Conservation (phyloP, 1,140 invertebrate species). For the Drosophila takahashii region DNA sequence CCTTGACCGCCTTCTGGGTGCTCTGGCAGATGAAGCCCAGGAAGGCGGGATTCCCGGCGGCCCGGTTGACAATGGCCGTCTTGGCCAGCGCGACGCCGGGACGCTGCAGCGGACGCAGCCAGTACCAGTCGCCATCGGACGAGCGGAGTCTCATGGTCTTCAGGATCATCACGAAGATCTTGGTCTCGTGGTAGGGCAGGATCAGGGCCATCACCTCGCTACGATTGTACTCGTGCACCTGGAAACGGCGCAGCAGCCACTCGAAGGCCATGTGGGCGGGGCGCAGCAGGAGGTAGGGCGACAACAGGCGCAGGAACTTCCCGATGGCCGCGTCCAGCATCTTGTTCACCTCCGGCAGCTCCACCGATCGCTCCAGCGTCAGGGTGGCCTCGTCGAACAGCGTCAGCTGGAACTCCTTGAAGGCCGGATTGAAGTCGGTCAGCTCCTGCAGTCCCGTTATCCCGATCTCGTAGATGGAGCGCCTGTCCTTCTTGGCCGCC, state of each 20-base stretch:
- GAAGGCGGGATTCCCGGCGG: slow-evolving; percentile 88
- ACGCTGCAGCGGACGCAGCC: slow-evolving; percentile 91
- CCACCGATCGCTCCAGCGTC: slow-evolving; percentile 92
- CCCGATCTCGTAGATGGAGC: slow-evolving; percentile 94
- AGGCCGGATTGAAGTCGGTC: slow-evolving; percentile 89
- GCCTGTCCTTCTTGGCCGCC: slow-evolving; percentile 92
- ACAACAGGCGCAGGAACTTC: slow-evolving; percentile 92
- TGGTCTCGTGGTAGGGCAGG: slow-evolving; percentile 96
- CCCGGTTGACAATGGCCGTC: slow-evolving; percentile 89
- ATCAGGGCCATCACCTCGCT: slow-evolving; percentile 92
- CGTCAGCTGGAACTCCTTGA: slow-evolving; percentile 90
- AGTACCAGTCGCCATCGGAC: slow-evolving; percentile 90
- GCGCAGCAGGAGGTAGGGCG: slow-evolving; percentile 94
- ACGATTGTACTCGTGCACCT: slow-evolving; percentile 94
- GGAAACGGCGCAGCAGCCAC: slow-evolving; percentile 95
- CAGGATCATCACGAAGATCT: slow-evolving; percentile 93
- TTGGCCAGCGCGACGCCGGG: slow-evolving; percentile 90
- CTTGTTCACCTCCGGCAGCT: slow-evolving; percentile 90
- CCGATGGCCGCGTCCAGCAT: slow-evolving; percentile 91
- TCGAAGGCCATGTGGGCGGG: slow-evolving; percentile 95
- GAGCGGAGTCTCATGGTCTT: slow-evolving; percentile 90
- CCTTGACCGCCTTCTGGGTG: slow-evolving; percentile 88
- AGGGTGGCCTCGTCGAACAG: slow-evolving; percentile 91
- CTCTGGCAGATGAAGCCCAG: slow-evolving; percentile 91
- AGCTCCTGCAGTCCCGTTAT: slow-evolving; percentile 93